A percentile compares a stretch with the other conserved stretches of the same genome.
Conservation (phyloP, 2,113 vertebrate genomes). For the Cebidichthys violaceus region DNA sequence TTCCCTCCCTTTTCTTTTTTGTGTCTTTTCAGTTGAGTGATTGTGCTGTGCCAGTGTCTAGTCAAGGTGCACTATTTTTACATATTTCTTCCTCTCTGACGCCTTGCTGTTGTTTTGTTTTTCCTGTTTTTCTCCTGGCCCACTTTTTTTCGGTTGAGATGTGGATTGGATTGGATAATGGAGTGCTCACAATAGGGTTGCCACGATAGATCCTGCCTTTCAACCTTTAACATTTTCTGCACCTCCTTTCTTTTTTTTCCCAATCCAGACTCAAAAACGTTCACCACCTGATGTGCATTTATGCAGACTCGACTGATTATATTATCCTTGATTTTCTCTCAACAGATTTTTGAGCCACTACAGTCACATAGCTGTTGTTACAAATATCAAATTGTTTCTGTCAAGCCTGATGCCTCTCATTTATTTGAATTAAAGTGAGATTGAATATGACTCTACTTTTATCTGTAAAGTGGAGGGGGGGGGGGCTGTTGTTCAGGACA, state of each 20-base stretch:
- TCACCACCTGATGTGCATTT: constrained; percentile 18
- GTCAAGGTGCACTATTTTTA: constrained; percentile 43
- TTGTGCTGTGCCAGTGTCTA: constrained; percentile 88
- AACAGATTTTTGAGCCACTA: constrained; percentile 31
- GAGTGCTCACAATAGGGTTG: constrained; percentile 98
- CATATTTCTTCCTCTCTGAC: constrained; percentile 76
- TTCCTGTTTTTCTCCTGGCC: constrained; percentile 61
- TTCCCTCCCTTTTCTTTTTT: constrained; percentile 80
- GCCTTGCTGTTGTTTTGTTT: constrained; percentile 84
- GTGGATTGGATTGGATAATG: constrained; percentile 95
- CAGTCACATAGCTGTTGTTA: constrained; percentile 3
- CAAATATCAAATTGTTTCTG: constrained; percentile 15
- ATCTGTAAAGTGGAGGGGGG: constrained; percentile 17
- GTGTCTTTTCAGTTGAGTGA: constrained; percentile 85
- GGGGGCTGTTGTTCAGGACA: constrained; percentile 11
- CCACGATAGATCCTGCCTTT: constrained; percentile 88
- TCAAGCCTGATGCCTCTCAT: constrained; percentile 2
- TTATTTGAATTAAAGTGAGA: constrained; percentile 3
- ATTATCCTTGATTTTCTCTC: constrained; percentile 19
- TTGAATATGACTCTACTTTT: constrained; percentile 19
- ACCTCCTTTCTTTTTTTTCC: constrained; percentile 11
- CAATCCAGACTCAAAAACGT: constrained; percentile 30
- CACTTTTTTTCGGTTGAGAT: constrained; percentile 88
- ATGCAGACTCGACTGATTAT: constrained; percentile 15
- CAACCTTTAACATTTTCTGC: constrained; percentile 26